Conservation (phyloP, 2,888 invertebrate species). For the Thelaira solivaga region DNA sequence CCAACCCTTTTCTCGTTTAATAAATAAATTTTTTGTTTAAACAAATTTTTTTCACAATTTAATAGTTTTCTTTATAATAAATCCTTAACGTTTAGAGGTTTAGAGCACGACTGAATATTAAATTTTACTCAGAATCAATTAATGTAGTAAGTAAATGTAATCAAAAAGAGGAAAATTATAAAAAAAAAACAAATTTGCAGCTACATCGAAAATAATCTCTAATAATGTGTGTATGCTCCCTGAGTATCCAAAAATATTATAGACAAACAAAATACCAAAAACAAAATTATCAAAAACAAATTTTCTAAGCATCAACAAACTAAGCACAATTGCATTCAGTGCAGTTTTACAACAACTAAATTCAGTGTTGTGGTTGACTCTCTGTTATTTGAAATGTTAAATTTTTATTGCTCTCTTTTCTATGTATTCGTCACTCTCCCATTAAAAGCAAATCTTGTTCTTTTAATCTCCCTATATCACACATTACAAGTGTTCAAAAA, state of each 20-base stretch:
- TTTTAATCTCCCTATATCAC: too few relatives aligned
- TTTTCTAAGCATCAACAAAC: constrained; percentile 45
- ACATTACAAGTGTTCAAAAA: too few relatives aligned
- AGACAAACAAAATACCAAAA: constrained; percentile 67
- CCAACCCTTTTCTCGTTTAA: not conserved
- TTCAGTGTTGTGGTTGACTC: not conserved
- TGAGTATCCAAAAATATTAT: constrained; percentile 65
- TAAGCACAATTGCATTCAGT: constrained; percentile 28
- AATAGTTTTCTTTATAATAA: constrained; percentile 5
- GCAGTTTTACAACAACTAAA: constrained; percentile 38
- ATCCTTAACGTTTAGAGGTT: constrained; percentile 69
- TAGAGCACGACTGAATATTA: constrained; percentile 72
- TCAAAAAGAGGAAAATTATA: constrained; percentile 36
- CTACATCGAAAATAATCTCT: constrained; percentile 21
- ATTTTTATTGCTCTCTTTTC: not conserved
- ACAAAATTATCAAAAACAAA: constrained; percentile 61
- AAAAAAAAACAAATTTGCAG: constrained; percentile 16
- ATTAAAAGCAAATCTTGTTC: not conserved
- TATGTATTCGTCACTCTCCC: not conserved
- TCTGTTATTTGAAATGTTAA: not conserved
- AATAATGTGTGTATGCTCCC: constrained; percentile 54
- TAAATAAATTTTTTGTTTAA: not conserved
- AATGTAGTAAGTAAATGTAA: constrained; percentile 68
- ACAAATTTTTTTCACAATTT: not conserved
- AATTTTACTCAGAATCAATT: constrained; percentile 68